phyloP scores from a whole-genome alignment of 2,113 vertebrate genomes.

The Piaya cayana region DNA sequence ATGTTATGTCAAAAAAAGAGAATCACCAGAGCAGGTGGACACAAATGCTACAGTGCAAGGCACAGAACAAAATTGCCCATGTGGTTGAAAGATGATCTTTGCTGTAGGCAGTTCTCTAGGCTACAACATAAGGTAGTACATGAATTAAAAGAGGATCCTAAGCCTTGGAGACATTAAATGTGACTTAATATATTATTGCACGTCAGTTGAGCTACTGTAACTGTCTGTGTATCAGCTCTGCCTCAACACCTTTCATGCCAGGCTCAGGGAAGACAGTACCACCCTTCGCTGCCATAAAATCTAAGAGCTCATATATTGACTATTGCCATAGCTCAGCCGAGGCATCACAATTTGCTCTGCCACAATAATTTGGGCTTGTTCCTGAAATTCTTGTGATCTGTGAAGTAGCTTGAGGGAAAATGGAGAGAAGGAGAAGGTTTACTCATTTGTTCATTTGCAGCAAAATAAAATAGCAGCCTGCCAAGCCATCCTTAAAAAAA shows the following conservation, averaged over 20 bases:
- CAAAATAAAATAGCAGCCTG: neutral
- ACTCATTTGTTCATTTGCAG: neutral
- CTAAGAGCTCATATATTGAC: neutral
- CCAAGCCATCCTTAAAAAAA: neutral
- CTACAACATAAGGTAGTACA: neutral
- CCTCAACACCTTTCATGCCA: neutral
- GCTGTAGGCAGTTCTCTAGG: conserved; percentile 34
- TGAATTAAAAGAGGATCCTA: conserved; percentile 19
- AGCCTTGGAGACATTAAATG: conserved; percentile 23
- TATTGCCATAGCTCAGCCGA: neutral
- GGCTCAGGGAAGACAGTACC: accelerated
- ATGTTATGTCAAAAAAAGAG: neutral
- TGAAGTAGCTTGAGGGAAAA: neutral
- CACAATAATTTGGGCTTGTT: neutral
- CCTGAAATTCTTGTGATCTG: neutral
- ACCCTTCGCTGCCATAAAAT: neutral
- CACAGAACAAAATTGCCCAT: neutral
- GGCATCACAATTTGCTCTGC: neutral
- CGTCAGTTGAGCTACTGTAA: neutral
- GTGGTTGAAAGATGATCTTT: neutral
- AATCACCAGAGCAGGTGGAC: neutral
- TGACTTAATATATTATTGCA: neutral
- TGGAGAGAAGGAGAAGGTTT: neutral
- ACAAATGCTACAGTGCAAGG: neutral
- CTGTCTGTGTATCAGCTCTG: neutral